Percentiles rank a stretch among this genome's conserved stretches.
Evolutionary conservation across 2,888 invertebrate genomes (phyloP).

Genomic region (Drosophila ustulata): DNA sequence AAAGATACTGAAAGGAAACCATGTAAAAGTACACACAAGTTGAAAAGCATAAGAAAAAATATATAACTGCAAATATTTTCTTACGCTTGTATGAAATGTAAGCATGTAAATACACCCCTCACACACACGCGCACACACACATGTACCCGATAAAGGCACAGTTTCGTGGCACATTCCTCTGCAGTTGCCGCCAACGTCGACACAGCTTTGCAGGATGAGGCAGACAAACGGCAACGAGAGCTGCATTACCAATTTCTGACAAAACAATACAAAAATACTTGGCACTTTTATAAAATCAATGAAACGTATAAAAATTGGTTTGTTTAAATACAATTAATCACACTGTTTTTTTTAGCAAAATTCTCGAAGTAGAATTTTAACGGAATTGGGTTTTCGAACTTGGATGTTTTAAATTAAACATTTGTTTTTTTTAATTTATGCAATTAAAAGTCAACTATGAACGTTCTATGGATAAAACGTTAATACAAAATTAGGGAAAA

Average conservation of each 20-base stretch:
- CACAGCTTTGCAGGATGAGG: conserved; percentile 8
- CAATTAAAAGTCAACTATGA: too few relatives aligned
- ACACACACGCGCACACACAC: conserved; percentile 10
- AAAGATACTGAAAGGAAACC: conserved; percentile 60
- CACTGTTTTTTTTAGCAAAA: too few relatives aligned
- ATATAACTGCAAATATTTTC: conserved; percentile 76
- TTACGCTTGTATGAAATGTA: conserved; percentile 71
- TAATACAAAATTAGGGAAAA: too few relatives aligned
- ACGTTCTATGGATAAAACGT: too few relatives aligned
- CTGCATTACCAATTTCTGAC: background rate
- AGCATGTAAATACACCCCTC: conserved; percentile 63
- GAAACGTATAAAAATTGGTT: too few relatives aligned
- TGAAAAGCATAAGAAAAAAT: conserved; percentile 41
- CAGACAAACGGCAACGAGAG: conserved; percentile 27
- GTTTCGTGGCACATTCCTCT: conserved; percentile 32
- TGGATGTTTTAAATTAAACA: too few relatives aligned
- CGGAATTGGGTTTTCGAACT: too few relatives aligned
- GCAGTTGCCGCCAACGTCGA: conserved; percentile 41
- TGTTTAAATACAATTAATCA: too few relatives aligned
- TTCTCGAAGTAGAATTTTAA: too few relatives aligned
- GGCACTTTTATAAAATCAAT: too few relatives aligned
- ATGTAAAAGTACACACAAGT: conserved; percentile 70
- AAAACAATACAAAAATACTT: too few relatives aligned
- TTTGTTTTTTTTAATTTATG: too few relatives aligned
- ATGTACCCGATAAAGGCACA: conserved; percentile 33